A percentile compares a stretch with the other conserved stretches of the same genome.
Conservation (phyloP, 2,797 vertebrate genomes). For the Myotis pilosus region DNA sequence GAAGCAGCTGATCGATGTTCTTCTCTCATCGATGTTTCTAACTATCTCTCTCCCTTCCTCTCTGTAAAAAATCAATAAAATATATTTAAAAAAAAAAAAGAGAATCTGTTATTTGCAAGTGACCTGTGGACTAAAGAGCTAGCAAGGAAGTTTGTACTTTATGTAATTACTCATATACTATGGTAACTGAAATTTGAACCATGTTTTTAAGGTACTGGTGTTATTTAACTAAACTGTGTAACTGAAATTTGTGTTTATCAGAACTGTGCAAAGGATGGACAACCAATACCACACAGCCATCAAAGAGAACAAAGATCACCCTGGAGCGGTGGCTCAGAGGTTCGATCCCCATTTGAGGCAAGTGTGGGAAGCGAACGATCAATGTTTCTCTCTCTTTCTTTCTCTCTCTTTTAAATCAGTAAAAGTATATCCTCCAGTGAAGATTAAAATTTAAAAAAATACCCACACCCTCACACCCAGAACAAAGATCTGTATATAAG, state of each 20-base stretch:
- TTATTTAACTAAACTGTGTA: neutral
- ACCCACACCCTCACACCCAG: neutral
- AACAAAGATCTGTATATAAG: neutral
- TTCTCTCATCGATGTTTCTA: too few species aligned
- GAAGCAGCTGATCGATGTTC: too few species aligned
- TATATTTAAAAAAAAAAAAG: too few species aligned
- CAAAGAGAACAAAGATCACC: neutral
- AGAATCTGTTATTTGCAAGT: neutral
- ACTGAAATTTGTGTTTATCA: neutral
- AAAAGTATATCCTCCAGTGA: neutral
- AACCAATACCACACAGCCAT: neutral
- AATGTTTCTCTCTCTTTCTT: neutral
- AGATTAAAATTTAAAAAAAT: neutral
- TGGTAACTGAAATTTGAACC: neutral
- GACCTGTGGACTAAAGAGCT: neutral
- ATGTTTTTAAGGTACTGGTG: neutral
- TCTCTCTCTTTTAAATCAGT: neutral
- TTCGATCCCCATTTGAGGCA: neutral
- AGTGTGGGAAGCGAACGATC: neutral
- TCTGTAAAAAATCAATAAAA: too few species aligned
- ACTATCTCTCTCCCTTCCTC: too few species aligned
- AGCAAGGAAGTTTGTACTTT: neutral
- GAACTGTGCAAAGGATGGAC: neutral
- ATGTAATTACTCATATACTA: neutral
- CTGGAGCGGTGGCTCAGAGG: neutral